A percentile compares a stretch with the other conserved stretches of the same genome.
phyloP scores from a whole-genome alignment of 2,113 vertebrate genomes.

The Petromus typicus region DNA sequence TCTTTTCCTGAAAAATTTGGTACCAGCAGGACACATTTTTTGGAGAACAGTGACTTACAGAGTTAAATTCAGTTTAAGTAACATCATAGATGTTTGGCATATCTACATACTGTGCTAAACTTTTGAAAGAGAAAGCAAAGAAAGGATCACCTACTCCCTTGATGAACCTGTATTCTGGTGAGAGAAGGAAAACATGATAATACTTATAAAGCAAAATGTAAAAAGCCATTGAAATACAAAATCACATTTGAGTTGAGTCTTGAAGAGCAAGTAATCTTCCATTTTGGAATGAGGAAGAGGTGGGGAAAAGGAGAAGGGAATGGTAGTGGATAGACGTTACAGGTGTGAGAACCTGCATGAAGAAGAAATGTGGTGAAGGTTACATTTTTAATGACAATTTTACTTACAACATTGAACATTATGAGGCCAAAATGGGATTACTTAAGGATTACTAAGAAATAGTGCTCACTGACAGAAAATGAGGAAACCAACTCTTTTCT shows the following conservation, averaged over 20 bases:
- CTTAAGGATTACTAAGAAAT: not conserved
- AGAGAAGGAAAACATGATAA: not conserved
- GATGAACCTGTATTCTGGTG: not conserved
- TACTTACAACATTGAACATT: not conserved
- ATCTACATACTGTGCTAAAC: not conserved
- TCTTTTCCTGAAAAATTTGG: not conserved
- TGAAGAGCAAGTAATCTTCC: slow-evolving; percentile 21
- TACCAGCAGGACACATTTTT: not conserved
- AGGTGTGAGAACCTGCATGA: not conserved
- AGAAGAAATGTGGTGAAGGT: not conserved
- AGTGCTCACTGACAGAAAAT: too few relatives aligned
- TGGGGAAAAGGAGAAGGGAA: not conserved
- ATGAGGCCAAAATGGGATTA: not conserved
- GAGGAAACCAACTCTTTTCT: too few relatives aligned
- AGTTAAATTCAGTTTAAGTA: slow-evolving; percentile 51
- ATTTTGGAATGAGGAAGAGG: not conserved
- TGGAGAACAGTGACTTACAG: not conserved
- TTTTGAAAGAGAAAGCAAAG: slow-evolving; percentile 28
- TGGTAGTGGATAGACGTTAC: not conserved
- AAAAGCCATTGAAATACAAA: not conserved
- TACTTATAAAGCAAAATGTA: not conserved
- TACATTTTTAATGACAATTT: not conserved
- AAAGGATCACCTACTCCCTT: not conserved
- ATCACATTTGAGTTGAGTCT: not conserved
- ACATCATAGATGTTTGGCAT: not conserved